Percentiles rank a stretch among this genome's conserved stretches.
phyloP scores from a whole-genome alignment of 2,888 invertebrate genomes.

The Rotaria magnacalcarata region DNA sequence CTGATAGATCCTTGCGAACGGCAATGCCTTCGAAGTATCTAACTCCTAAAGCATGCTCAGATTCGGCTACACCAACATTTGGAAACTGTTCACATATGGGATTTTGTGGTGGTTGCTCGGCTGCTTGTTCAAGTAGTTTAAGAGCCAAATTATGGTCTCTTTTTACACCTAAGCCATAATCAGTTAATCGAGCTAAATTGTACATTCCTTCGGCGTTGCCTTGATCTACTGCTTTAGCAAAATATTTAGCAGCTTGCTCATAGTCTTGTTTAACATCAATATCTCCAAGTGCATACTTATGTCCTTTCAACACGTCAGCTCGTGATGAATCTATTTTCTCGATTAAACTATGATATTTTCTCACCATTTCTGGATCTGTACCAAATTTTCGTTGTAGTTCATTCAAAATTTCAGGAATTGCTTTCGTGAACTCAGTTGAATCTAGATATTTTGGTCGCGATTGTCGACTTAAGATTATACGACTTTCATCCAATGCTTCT shows the following conservation, averaged over 20 bases:
- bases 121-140: conserved; percentile 36
- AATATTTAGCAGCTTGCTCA: conserved; percentile 40
- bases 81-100: neutral
- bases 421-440: neutral
- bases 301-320: conserved; percentile 9
- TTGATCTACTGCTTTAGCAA: conserved; percentile 30
- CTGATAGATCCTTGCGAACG: neutral
- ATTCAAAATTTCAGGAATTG: conserved; percentile 3
- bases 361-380: neutral
- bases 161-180: conserved; percentile 32
- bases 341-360: neutral
- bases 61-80: conserved; percentile 35
- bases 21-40: conserved; percentile 9
- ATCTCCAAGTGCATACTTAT: conserved; percentile 34
- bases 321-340: neutral
- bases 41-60: conserved; percentile 35
- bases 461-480: neutral
- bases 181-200: conserved; percentile 27
- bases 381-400: neutral
- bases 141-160: conserved; percentile 33
- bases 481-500: conserved; percentile 1
- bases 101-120: neutral
- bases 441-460: conserved; percentile 21
- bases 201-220: conserved; percentile 40
- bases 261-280: conserved; percentile 24